Conservation (phyloP, 2,113 vertebrate genomes). For the Acanthochromis polyacanthus region DNA sequence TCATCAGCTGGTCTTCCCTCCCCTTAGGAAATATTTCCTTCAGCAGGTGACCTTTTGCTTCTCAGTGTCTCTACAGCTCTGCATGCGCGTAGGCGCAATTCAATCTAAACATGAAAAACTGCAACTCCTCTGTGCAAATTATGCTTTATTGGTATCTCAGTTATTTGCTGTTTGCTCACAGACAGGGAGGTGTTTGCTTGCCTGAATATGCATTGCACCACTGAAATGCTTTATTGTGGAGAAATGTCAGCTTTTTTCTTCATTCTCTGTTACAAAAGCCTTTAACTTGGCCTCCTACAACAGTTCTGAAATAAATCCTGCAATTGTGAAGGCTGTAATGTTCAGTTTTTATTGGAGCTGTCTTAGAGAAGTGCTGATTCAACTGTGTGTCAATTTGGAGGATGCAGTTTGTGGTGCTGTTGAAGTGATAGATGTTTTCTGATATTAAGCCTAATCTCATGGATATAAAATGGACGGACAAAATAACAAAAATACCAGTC, state of each 20-base stretch:
- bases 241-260: not conserved
- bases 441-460: too few relatives aligned
- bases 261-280: too few relatives aligned
- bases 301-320: too few relatives aligned
- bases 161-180: not conserved
- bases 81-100: not conserved
- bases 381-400: too few relatives aligned
- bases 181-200: not conserved
- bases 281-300: too few relatives aligned
- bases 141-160: not conserved
- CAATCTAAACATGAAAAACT: not conserved
- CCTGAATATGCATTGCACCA: not conserved
- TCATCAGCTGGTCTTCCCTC: not conserved
- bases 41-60: constrained; percentile 6
- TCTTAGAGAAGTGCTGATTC: too few relatives aligned
- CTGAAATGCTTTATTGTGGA: not conserved
- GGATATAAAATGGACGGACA: too few relatives aligned
- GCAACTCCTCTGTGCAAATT: not conserved
- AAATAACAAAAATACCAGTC: too few relatives aligned
- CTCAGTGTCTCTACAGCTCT: not conserved
- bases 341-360: too few relatives aligned
- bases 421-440: too few relatives aligned
- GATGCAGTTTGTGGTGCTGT: too few relatives aligned
- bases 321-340: too few relatives aligned
- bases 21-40: constrained; percentile 9